Evolutionary conservation across 2,888 invertebrate genomes (phyloP).

Genomic region (Chelonus formosanus): DNA sequence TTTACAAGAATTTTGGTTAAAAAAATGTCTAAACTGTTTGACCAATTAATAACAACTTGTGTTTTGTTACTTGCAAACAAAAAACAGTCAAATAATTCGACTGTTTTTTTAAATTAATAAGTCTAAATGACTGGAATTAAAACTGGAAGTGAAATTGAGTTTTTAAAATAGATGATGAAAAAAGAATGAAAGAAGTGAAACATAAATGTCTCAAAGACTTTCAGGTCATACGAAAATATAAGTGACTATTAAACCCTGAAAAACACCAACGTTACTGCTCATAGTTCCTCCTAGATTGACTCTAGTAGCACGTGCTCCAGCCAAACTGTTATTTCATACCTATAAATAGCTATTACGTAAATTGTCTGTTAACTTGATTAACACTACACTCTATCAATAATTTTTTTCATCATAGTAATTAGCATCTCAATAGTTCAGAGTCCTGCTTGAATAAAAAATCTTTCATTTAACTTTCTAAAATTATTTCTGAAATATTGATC

Average conservation of each 20-base stretch:
- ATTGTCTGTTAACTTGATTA: conserved; percentile 42
- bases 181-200: neutral
- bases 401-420: neutral
- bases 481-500: neutral
- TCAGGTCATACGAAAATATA: neutral
- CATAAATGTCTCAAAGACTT: neutral
- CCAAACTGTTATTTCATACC: conserved; percentile 46
- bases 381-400: conserved; percentile 32
- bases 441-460: neutral
- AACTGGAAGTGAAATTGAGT: too few species aligned
- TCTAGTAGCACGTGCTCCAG: neutral
- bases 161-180: too few species aligned
- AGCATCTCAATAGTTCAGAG: too few species aligned
- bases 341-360: conserved; percentile 58
- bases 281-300: neutral
- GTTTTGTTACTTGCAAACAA: too few species aligned
- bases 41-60: too few species aligned
- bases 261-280: neutral
- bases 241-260: neutral
- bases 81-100: too few species aligned
- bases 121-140: neutral
- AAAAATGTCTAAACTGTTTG: too few species aligned
- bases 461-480: neutral
- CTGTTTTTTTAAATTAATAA: neutral
- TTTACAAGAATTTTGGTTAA: too few species aligned